Evolutionary conservation across 2,888 invertebrate genomes (phyloP).

Genomic region (Andrena trimmerana): DNA sequence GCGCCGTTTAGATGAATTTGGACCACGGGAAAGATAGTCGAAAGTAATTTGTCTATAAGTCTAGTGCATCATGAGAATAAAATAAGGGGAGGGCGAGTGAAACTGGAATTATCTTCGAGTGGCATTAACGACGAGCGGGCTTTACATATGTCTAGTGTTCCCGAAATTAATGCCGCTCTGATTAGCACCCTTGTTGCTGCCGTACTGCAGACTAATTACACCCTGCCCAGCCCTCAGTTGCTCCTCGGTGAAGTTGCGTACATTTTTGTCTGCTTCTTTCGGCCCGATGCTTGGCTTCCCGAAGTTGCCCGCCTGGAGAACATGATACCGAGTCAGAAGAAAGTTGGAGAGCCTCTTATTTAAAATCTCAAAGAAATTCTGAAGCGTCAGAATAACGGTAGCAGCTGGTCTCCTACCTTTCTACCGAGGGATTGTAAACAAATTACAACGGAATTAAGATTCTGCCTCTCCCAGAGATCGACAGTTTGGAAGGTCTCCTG

Average conservation of each 20-base stretch:
- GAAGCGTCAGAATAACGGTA: neutral
- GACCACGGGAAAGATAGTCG: constrained; percentile 56
- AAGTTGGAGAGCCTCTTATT: neutral
- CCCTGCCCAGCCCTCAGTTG: constrained; percentile 96
- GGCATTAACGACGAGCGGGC: neutral
- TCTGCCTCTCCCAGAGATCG: constrained; percentile 98
- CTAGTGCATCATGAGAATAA: constrained; percentile 61
- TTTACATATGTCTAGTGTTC: constrained; percentile 98
- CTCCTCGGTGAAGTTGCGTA: constrained; percentile 96
- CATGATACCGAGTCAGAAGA: neutral
- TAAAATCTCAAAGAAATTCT: too few relatives aligned
- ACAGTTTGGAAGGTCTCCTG: constrained; percentile 99
- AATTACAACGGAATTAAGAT: constrained; percentile 97
- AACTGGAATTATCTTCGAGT: constrained; percentile 35
- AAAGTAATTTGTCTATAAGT: constrained; percentile 45
- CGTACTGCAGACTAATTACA: constrained; percentile 97
- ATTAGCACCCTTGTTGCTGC: constrained; percentile 98
- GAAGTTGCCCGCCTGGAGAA: constrained; percentile 89
- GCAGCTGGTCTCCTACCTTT: constrained; percentile 88
- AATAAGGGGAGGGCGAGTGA: constrained; percentile 47
- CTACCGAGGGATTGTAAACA: constrained; percentile 97
- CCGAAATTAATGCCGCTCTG: constrained; percentile 99
- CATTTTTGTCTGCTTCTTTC: constrained; percentile 98
- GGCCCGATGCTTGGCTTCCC: constrained; percentile 97
- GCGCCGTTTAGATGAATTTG: constrained; percentile 53